A percentile compares a stretch with the other conserved stretches of the same genome.
These are phyloP conservation scores for Argyresthia albistria DNA, from an alignment of 2,888 invertebrate genomes.

Conservation along the genomic window DNA sequence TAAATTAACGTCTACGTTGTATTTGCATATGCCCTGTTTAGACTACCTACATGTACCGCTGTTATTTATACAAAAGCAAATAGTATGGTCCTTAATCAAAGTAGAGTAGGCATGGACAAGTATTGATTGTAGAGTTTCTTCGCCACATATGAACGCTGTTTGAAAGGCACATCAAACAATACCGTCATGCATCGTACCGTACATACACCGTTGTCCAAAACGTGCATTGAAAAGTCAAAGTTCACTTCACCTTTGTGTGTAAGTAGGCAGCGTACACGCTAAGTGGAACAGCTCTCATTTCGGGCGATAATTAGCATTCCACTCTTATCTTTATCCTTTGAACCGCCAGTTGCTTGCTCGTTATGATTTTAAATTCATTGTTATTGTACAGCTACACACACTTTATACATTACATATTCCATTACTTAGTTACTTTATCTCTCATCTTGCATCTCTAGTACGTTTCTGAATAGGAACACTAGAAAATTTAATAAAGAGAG, in stretches of 20 bases:
- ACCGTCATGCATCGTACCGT: too few relatives aligned
- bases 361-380: constrained; percentile 20
- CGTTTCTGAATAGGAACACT: background rate
- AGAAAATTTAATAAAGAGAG: constrained; percentile 10
- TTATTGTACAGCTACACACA: background rate
- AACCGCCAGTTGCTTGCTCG: constrained; percentile 15
- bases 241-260: constrained; percentile 34
- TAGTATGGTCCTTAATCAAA: too few relatives aligned
- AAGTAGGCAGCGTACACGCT: constrained; percentile 38
- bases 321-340: constrained; percentile 49
- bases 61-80: too few relatives aligned
- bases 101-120: too few relatives aligned
- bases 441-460: background rate
- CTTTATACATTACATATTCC: background rate
- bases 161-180: too few relatives aligned
- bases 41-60: too few relatives aligned
- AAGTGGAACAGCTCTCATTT: constrained; percentile 48
- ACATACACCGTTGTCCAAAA: background rate
- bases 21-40: background rate
- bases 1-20: background rate
- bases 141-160: too few relatives aligned
- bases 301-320: constrained; percentile 65
- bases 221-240: background rate
- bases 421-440: background rate
- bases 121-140: too few relatives aligned